Evolutionary conservation across 2,888 invertebrate genomes (phyloP).

Genomic region (Pachliopta kotzebuea): DNA sequence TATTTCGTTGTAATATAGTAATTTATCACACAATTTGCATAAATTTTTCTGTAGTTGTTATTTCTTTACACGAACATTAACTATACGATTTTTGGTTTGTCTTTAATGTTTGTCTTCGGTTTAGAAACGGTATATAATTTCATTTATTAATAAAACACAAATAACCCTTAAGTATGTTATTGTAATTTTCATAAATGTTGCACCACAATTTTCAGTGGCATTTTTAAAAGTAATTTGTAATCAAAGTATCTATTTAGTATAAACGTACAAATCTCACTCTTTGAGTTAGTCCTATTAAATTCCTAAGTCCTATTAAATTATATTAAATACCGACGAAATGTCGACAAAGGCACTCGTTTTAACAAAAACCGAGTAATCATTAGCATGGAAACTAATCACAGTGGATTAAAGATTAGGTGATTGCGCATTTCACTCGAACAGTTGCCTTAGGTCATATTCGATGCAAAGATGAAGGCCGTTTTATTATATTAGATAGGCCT

Average conservation of each 20-base stretch:
- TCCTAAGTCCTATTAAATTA: no score
- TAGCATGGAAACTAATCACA: conserved; percentile 69
- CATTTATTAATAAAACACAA: no score
- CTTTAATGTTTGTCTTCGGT: no score
- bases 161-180: no score
- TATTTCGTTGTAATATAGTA: no score
- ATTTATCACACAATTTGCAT: no score
- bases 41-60: no score
- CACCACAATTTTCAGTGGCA: background rate
- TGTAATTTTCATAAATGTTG: background rate
- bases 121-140: no score
- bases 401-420: conserved; percentile 49
- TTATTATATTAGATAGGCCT: conserved; percentile 48
- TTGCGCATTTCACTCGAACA: conserved; percentile 39
- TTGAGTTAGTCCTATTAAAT: background rate
- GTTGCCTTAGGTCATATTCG: conserved; percentile 46
- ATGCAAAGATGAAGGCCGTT: conserved; percentile 56
- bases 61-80: no score
- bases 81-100: no score
- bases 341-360: background rate
- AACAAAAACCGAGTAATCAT: background rate
- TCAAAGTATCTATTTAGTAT: background rate
- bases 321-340: no score
- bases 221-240: background rate
- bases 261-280: background rate